Base-by-base conservation (phyloP, 2,888 invertebrate species). In the Pristionchus maxplancki region DNA sequence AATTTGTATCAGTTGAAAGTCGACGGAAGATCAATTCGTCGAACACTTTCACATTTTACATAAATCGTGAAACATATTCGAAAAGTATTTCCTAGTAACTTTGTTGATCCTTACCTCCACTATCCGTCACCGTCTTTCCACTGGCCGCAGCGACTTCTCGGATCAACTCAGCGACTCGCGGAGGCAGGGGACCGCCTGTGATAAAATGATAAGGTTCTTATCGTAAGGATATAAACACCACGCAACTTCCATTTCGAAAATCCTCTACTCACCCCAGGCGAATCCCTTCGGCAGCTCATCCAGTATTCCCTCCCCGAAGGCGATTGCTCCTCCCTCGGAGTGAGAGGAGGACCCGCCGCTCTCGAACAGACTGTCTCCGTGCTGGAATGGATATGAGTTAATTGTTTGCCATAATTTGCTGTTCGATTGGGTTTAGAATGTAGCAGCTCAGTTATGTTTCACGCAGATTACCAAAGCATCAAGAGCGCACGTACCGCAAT, bases 301-400 rank as follows among this genome's bases (percentile, higher is more conserved):
- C 31, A 89, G 53, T 4, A 71, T 74, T 48, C 89, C 89, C 48
- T 74, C n/a, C 40, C 87, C 88, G 34, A 89, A 40, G 31, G 84
- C 86, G 34, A 88, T 78, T 58, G 82, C 71, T 85, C 88, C 88
- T 48, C 89, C 89, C 31, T 81, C 53, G 2, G 62, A 50, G 28
- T 24, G 78, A 24, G 53, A 48, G 1, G 44, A 37, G 1, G 83
- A 53, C 87, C 83, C 37, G 13, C 40, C 78, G 62, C 62, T 11
- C 40, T 50, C 87, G 67, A 87, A 37, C 24, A 24, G 48, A 74
- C 89, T n/a, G 17, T 50, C 24, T 67, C 53, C 44, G 83, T 50
- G 31, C 53, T 58, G 58, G n/a, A n/a, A 24, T n/a, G n/a, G n/a
- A n/a, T 58, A n/a, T 9, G n/a, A 58, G 20, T 58, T 20, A n/a